phyloP scores from a whole-genome alignment of 1,140 invertebrate genomes.

The Colletes gigas region DNA sequence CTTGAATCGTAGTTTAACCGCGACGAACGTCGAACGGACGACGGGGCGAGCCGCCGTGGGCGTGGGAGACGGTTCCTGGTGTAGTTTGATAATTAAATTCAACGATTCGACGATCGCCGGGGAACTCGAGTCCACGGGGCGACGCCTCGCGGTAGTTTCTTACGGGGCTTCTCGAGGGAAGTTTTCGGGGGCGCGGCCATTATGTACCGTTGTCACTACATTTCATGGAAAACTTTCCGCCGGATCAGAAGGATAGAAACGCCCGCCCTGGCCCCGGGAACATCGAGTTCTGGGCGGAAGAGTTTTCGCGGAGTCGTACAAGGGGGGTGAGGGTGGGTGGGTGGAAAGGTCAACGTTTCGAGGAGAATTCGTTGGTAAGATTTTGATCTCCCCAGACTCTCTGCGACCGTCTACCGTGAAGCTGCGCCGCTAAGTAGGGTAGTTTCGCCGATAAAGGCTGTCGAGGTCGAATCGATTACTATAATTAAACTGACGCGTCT shows the following conservation, averaged over 20 bases:
- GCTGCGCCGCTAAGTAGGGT: background rate
- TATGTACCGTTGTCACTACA: slow-evolving; percentile 69
- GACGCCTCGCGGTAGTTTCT: slow-evolving; percentile 21
- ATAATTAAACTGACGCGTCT: no score
- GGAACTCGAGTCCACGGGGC: background rate
- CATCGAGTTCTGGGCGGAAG: slow-evolving; percentile 3
- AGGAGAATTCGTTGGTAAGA: slow-evolving; percentile 61
- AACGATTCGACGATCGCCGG: slow-evolving; percentile 58
- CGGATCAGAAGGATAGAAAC: slow-evolving; percentile 4
- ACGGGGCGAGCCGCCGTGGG: background rate
- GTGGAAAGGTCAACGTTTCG: slow-evolving; percentile 61
- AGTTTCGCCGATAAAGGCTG: no score
- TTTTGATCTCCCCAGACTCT: slow-evolving; percentile 50
- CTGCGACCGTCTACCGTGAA: background rate
- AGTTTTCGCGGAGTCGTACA: slow-evolving; percentile 26
- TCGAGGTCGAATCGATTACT: no score
- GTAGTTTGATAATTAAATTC: slow-evolving; percentile 64
- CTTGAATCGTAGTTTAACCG: slow-evolving; percentile 40
- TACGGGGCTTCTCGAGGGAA: slow-evolving; percentile 26
- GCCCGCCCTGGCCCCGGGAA: background rate
- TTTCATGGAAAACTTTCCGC: slow-evolving; percentile 67
- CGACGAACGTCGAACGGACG: slow-evolving; percentile 6
- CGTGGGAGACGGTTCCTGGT: background rate
- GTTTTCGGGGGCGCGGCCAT: slow-evolving; percentile 35
- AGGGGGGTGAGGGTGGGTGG: no score